These are phyloP conservation scores for Tyrannus savana DNA, from an alignment of 2,113 vertebrate genomes.

Conservation along the genomic window DNA sequence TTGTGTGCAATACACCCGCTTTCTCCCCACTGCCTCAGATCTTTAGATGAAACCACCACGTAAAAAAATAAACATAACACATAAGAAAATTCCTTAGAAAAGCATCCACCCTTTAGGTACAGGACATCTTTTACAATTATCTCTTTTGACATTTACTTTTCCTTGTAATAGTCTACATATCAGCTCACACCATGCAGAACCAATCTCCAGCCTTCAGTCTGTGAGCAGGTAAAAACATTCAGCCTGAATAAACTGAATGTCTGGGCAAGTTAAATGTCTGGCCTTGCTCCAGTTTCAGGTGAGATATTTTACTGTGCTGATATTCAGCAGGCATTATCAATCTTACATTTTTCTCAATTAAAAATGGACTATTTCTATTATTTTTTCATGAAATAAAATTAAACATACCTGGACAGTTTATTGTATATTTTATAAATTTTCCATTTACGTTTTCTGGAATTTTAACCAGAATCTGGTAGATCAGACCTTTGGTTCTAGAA, in stretches of 20 bases:
- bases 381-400: not conserved
- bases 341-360: not conserved
- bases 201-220: not conserved
- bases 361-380: not conserved
- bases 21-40: not conserved
- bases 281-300: not conserved
- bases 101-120: not conserved
- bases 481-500: not conserved
- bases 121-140: not conserved
- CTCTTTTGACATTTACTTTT: not conserved
- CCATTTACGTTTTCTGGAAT: not conserved
- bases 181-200: not conserved
- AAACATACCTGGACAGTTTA: not conserved
- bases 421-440: not conserved
- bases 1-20: not conserved
- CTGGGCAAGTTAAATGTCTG: not conserved
- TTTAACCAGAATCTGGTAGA: not conserved
- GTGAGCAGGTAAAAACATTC: not conserved
- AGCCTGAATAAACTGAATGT: not conserved
- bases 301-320: not conserved
- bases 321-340: not conserved
- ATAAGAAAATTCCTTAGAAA: not conserved
- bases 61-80: not conserved
- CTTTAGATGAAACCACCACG: not conserved
- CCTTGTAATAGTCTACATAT: not conserved